Percentiles rank a stretch among this genome's conserved stretches.
Conservation (phyloP, 2,888 invertebrate species). For the Hemistola chrysoprasaria region DNA sequence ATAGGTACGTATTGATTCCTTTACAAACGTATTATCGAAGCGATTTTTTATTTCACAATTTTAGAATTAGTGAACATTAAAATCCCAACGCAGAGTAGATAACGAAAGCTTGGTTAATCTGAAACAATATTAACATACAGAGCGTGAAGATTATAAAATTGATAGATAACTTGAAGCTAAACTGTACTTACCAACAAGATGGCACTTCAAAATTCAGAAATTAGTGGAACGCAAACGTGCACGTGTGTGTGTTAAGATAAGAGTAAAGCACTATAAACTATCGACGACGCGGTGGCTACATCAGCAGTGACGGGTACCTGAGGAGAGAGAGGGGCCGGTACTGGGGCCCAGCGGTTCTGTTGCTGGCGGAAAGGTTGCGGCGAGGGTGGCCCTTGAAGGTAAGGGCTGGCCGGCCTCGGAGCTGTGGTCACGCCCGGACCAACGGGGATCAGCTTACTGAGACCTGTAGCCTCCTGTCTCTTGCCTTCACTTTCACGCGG, state of each 20-base stretch:
- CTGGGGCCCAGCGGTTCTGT: conserved; percentile 75
- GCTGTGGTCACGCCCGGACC: conserved; percentile 61
- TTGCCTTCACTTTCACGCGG: conserved; percentile 61
- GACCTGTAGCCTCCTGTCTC: conserved; percentile 64
- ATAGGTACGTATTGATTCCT: too few relatives aligned
- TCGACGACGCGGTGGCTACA: conserved; percentile 37
- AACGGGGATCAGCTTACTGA: conserved; percentile 74
- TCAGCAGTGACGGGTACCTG: conserved; percentile 59
- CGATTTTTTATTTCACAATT: background rate
- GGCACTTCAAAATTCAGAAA: conserved; percentile 7
- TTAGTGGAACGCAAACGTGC: conserved; percentile 35
- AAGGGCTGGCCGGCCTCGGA: conserved; percentile 45
- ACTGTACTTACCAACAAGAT: conserved; percentile 15
- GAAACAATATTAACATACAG: background rate
- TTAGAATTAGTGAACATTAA: background rate
- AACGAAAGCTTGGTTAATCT: conserved; percentile 12
- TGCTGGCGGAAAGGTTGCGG: conserved; percentile 66
- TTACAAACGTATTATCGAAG: too few relatives aligned
- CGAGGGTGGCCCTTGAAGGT: conserved; percentile 61
- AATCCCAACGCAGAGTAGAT: conserved; percentile 1
- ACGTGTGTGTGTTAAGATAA: conserved; percentile 32
- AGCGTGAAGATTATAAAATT: conserved; percentile 13
- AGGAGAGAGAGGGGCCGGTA: conserved; percentile 72
- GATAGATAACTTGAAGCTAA: conserved; percentile 5
- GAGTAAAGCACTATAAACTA: conserved; percentile 38